Conservation (phyloP, 2,113 vertebrate genomes). For the Melospiza georgiana region DNA sequence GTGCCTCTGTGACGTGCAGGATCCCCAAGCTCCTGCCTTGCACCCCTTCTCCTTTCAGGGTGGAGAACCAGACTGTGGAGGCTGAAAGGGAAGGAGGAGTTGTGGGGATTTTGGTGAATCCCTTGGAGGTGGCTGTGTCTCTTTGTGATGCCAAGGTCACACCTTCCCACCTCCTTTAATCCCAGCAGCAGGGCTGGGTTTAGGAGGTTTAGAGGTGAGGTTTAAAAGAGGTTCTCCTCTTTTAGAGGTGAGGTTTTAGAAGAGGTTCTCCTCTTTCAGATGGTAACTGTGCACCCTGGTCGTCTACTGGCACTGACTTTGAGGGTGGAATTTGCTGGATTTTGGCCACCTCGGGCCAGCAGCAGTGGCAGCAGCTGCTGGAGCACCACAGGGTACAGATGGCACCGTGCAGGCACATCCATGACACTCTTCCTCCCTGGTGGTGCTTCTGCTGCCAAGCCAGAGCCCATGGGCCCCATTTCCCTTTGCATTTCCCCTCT, state of each 20-base stretch:
- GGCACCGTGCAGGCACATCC: not conserved
- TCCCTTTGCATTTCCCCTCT: not conserved
- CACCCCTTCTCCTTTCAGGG: not conserved
- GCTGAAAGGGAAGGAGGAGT: not conserved
- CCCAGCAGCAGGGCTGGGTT: not conserved
- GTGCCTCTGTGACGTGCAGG: not conserved
- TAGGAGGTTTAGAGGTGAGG: not conserved
- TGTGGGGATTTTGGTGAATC: not conserved
- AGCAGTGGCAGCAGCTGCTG: not conserved
- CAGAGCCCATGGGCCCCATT: not conserved
- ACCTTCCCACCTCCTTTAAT: not conserved
- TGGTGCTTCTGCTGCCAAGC: not conserved
- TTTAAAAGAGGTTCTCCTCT: not conserved
- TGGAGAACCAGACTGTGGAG: not conserved
- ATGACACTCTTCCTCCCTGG: accelerated
- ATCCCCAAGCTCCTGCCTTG: not conserved
- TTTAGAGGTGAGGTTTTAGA: not conserved
- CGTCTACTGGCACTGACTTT: not conserved
- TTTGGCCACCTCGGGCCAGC: not conserved
- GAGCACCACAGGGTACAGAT: not conserved
- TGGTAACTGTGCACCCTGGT: not conserved
- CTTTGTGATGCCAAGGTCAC: not conserved
- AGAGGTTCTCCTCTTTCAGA: not conserved
- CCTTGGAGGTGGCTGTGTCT: not conserved
- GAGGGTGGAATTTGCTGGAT: not conserved